Percentiles rank a stretch among this genome's conserved stretches.
These are phyloP conservation scores for Benitochromis conjunctus DNA, from an alignment of 2,113 vertebrate species.

Conservation along the genomic window DNA sequence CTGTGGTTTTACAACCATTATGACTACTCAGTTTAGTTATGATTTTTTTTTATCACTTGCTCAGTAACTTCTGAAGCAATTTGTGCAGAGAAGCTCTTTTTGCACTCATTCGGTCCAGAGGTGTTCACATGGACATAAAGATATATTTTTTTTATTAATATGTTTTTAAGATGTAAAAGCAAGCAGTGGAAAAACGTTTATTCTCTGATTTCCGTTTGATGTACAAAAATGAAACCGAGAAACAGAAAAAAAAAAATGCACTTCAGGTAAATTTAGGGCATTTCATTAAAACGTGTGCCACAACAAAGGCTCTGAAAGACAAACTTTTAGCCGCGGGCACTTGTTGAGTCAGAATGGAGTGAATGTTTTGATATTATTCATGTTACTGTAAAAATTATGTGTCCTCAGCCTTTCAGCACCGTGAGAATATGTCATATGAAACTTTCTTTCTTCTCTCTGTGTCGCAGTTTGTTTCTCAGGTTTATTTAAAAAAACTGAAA, in stretches of 20 bases:
- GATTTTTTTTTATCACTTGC: neutral
- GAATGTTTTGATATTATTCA: slow-evolving; percentile 80
- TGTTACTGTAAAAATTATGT: slow-evolving; percentile 75
- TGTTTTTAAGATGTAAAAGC: neutral
- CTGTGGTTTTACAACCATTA: slow-evolving; percentile 39
- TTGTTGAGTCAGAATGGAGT: slow-evolving; percentile 76
- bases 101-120: neutral
- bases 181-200: slow-evolving; percentile 27
- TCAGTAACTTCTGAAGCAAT: neutral
- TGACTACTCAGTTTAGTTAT: slow-evolving; percentile 32
- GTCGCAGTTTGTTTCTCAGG: neutral
- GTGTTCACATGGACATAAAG: neutral
- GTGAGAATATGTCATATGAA: slow-evolving; percentile 54
- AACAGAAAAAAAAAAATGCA: slow-evolving; percentile 62
- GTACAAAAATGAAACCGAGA: slow-evolving; percentile 71
- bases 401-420: neutral
- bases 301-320: slow-evolving; percentile 74
- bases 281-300: slow-evolving; percentile 79
- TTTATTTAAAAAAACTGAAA: neutral
- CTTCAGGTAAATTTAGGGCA: slow-evolving; percentile 82
- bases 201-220: slow-evolving; percentile 52
- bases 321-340: slow-evolving; percentile 69
- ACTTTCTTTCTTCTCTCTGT: neutral
- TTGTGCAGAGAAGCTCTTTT: neutral
- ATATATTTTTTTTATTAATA: neutral